These are phyloP conservation scores for Nyctibius bracteatus DNA, from an alignment of 2,113 vertebrate species.

Conservation along the genomic window DNA sequence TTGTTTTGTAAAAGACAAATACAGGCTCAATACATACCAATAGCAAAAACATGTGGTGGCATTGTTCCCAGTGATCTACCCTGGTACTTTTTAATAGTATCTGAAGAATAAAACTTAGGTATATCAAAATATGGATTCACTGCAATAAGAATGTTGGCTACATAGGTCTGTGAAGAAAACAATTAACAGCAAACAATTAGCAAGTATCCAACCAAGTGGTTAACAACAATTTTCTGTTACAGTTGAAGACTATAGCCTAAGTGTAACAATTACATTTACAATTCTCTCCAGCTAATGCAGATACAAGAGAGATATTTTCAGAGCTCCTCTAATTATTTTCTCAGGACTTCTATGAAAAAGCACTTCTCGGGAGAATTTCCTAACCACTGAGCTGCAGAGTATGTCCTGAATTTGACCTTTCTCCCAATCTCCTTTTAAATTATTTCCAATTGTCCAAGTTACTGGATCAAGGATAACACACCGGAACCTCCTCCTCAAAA, in stretches of 20 bases:
- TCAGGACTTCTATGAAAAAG: not conserved
- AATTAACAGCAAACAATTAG: slow-evolving; percentile 6
- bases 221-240: not conserved
- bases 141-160: slow-evolving; percentile 97
- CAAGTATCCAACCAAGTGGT: not conserved
- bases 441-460: not conserved
- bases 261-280: not conserved
- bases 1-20: not conserved
- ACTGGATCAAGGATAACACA: not conserved
- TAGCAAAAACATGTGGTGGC: slow-evolving; percentile 94
- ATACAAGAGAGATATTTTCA: not conserved
- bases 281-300: not conserved
- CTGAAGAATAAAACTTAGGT: slow-evolving; percentile 89
- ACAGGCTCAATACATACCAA: slow-evolving; percentile 77
- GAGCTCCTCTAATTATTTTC: not conserved
- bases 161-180: slow-evolving; percentile 86
- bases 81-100: slow-evolving; percentile 87
- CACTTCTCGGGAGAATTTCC: not conserved
- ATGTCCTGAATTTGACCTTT: slow-evolving; percentile 25
- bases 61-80: slow-evolving; percentile 92
- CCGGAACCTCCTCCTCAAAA: not conserved
- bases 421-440: not conserved
- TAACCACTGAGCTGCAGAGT: not conserved
- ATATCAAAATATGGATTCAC: slow-evolving; percentile 97
- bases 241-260: not conserved